Base-by-base conservation (phyloP, 2,888 invertebrate genomes). In the Dryobotodes eremita region DNA sequence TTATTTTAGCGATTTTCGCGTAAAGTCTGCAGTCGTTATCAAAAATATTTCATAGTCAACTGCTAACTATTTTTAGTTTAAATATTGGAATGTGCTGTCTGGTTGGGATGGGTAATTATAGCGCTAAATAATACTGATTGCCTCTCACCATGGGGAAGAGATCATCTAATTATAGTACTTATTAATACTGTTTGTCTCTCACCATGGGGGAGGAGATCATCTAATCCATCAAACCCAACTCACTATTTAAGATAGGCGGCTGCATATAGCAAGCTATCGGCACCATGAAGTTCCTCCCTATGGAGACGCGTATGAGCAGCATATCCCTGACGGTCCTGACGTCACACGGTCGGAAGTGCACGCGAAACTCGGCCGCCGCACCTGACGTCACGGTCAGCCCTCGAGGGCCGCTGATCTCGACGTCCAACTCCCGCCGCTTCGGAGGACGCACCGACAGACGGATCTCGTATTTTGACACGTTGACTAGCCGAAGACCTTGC, bases 241-340 rank as follows among this genome's bases (percentile, higher is more conserved):
- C 26, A 95, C 96, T 92, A 31, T 94, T 86, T 0, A 96, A 89
- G 0, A 92, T 3, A 0, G 96, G 96, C 4, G 96, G 94, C 81
- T 93, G 88, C 93, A 95, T 94, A 79, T 93, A 95, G 85, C 95
- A 95, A 15, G 84, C 74, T 62, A 96, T 91, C 4, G 94, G 95
- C 70, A 95, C 88, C 3, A 53, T 15, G 36, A 89, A 74, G 26
- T 64, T 91, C 46, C 57, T 84, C 4, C 66, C 86, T 71, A 77
- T 57, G 0, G 94, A 93, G 26, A 91, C 94, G 1, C 94, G 91
- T 31, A 96, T 89, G 4, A 73, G 65, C 66, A 96, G 68, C 75
- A 75, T 76, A 79, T 95, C 95, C 3, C 62, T 65, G 15, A 95
- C 57, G 48, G 88, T 77, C 36, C 93, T 92, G 64, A 93, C 94